These are phyloP conservation scores for Aradus depressus DNA, from an alignment of 2,888 invertebrate genomes.

Conservation along the genomic window DNA sequence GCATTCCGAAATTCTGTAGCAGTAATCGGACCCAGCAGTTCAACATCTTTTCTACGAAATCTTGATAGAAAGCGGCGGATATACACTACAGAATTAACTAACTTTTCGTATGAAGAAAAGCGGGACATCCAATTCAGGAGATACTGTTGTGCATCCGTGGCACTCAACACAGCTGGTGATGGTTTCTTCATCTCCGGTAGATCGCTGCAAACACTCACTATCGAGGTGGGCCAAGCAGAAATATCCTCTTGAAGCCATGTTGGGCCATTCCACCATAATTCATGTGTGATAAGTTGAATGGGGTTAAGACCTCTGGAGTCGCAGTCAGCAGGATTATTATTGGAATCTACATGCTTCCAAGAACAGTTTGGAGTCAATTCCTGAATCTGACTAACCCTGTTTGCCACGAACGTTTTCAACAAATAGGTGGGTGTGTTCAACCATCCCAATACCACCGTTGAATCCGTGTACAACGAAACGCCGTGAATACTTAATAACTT, in stretches of 20 bases:
- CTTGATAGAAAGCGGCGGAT: too few relatives aligned
- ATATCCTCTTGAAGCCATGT: conserved; percentile 23
- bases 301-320: conserved; percentile 31
- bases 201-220: too few relatives aligned
- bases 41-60: conserved; percentile 2
- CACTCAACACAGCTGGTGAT: too few relatives aligned
- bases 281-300: conserved; percentile 22
- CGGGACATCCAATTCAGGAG: too few relatives aligned
- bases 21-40: conserved; percentile 26
- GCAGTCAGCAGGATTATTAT: conserved; percentile 33
- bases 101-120: too few relatives aligned
- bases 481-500: neutral
- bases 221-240: conserved; percentile 15
- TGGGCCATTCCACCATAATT: conserved; percentile 30
- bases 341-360: conserved; percentile 32
- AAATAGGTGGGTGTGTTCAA: conserved; percentile 26
- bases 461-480: conserved; percentile 20
- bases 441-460: conserved; percentile 30
- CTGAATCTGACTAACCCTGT: conserved; percentile 33
- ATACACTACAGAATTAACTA: too few relatives aligned
- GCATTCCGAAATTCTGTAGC: too few relatives aligned
- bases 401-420: conserved; percentile 30
- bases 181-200: too few relatives aligned
- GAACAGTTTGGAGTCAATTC: conserved; percentile 23
- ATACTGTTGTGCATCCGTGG: too few relatives aligned